Percentiles rank a stretch among this genome's conserved stretches.
Conservation (phyloP, 1,140 invertebrate species). For the Sycophaga agraensis region DNA sequence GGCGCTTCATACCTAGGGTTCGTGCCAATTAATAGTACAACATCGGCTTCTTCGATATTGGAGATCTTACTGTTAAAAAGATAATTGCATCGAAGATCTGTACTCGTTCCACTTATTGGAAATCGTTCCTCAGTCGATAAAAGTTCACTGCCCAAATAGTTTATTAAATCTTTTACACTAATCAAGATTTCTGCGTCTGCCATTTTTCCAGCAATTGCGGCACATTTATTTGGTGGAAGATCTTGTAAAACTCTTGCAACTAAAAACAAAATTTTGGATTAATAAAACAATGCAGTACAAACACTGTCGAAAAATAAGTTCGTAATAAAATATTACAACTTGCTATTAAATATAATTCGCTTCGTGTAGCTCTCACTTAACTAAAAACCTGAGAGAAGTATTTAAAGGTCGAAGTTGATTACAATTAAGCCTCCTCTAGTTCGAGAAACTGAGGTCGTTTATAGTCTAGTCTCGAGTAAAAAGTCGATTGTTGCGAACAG, state of each 20-base stretch:
- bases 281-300: not conserved
- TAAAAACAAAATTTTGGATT: too few species aligned
- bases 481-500: too few species aligned
- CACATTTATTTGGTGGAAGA: conserved; percentile 66
- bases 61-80: conserved; percentile 87
- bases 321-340: too few species aligned
- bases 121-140: conserved; percentile 90
- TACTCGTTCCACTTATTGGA: conserved; percentile 79
- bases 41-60: conserved; percentile 90
- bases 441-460: too few species aligned
- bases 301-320: too few species aligned
- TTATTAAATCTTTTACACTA: conserved; percentile 92
- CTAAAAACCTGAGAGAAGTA: too few species aligned
- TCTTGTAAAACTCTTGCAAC: conserved; percentile 63
- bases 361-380: too few species aligned
- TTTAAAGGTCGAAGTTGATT: too few species aligned
- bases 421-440: too few species aligned
- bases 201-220: conserved; percentile 86
- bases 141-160: conserved; percentile 82
- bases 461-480: too few species aligned
- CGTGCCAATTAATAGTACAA: conserved; percentile 90
- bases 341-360: too few species aligned
- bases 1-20: conserved; percentile 99
- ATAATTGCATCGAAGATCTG: conserved; percentile 89
- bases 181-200: conserved; percentile 89